Evolutionary conservation across 1,140 invertebrate species (phyloP), one percentile per base, ranked within the genome.

Genomic region (Drosophila suzukii): DNA sequence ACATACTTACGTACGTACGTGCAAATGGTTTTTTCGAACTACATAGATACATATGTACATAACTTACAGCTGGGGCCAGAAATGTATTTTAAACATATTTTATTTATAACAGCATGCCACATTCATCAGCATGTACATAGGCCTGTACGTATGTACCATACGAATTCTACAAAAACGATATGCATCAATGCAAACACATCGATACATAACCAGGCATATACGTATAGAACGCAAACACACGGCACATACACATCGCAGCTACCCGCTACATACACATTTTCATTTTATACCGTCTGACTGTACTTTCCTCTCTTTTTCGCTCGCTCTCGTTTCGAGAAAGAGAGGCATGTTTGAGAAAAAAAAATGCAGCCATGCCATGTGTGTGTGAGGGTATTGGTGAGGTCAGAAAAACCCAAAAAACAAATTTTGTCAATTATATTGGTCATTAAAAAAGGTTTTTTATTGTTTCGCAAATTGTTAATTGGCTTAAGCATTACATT

Each of bases 261-360:
- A 46, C 46, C 38, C 56, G 75, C 54, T 86, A 89, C 80, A 89
- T 90, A 89, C 83, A 88, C 80, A 89, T 80, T 85, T 90, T 90
- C 78, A 84, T 85, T 90, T 90, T 90, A 85, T 78, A 77, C 65
- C 77, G 84, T 90, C 84, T 81, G 85, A 89, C 85, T 89, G 84
- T 89, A 90, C 85, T 90, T 89, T 73, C 63, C 49, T 66, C 62
- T 55, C 49, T 65, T 44, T 75, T 34, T 66, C 60, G 75, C 75
- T 76, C 75, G 55, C 73, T 68, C 80, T 80, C 50, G 41, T 59
- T 81, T 67, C 67, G 32, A 54, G 39, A 61, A 75, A 78, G 75
- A 81, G 79, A 73, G 78, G 47, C 67, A 66, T 67, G 81, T 72
- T 55, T 27, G 27, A 5, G 27, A 7, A 55, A 71, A 78, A 78